Base-by-base conservation (phyloP, 2,888 invertebrate genomes). In the Melanchra persicariae region DNA sequence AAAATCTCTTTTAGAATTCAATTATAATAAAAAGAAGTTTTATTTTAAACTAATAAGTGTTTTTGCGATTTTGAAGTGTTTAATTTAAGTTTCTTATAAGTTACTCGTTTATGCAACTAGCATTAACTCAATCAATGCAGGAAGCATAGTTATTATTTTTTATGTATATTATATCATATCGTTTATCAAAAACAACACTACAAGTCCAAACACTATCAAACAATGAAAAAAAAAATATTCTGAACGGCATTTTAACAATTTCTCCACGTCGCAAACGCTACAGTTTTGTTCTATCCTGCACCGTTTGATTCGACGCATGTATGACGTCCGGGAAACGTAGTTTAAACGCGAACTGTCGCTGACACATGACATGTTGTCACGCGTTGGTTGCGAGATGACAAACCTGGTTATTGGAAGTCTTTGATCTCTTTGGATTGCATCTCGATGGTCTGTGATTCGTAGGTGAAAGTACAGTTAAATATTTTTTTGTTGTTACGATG, bases 281-380 rank as follows among this genome's bases (percentile, higher is more conserved):
- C 34, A 74, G 52, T 64, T 77, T 68, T 68, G 63, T 49, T 74
- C 45, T 17, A 30, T 37, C 26, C 43, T 54, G 66, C 64, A 75
- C 59, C 64, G 40, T 70, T 74, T 77, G 74, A 63, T 75, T 69
- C 51, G 62, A 59, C 26, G 69, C 70, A 22, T 22, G 81, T 82
- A 71, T 79, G 75, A 80, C 74, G 72, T 61, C 70, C 70, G 78
- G 73, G 30, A 61, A 62, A 22, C 65, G 70, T 79, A 79, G 73
- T 82, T 85, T 86, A 80, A 83, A 72, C 74, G 65, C 79, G 72
- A 83, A 84, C 82, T 87, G 87, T 61, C 64, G 73, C 64, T 82
- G 88, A 85, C 85, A 84, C 77, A 72, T 83, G 88, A 86, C 86
- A 85, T 79, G 75, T 74, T 74, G 74, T 66, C 54, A 77, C 69